Percentiles rank a stretch among this genome's conserved stretches.
Conservation (phyloP, 2,113 vertebrate genomes). For the Entelurus aequoreus region DNA sequence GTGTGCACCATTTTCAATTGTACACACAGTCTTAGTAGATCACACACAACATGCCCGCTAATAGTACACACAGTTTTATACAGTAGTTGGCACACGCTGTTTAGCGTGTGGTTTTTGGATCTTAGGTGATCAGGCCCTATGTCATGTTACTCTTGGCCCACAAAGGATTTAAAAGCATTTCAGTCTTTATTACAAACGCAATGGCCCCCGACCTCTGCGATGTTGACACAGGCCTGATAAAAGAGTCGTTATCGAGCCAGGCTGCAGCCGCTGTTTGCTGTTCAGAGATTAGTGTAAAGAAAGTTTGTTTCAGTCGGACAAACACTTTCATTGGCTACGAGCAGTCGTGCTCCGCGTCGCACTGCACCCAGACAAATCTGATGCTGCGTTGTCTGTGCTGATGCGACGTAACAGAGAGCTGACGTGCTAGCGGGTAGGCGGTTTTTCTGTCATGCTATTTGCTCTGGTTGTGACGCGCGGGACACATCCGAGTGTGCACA, state of each 20-base stretch:
- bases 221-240: conserved; percentile 40
- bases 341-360: too few relatives aligned
- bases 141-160: background rate
- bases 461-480: background rate
- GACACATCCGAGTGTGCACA: background rate
- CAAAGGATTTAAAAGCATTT: background rate
- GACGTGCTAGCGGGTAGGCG: too few relatives aligned
- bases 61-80: too few relatives aligned
- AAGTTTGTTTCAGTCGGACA: background rate
- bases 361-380: too few relatives aligned
- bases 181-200: background rate
- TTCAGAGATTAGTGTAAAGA: conserved; percentile 32
- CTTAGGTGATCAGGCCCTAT: background rate
- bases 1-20: too few relatives aligned
- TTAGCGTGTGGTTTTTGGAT: too few relatives aligned
- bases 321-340: too few relatives aligned
- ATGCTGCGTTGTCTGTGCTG: too few relatives aligned
- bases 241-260: conserved; percentile 21
- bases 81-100: too few relatives aligned
- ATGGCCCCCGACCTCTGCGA: conserved; percentile 2
- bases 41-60: too few relatives aligned
- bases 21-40: too few relatives aligned
- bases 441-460: background rate
- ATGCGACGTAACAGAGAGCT: too few relatives aligned
- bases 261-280: conserved; percentile 40